phyloP scores from a whole-genome alignment of 2,888 invertebrate genomes.

The Elmis aenea region DNA sequence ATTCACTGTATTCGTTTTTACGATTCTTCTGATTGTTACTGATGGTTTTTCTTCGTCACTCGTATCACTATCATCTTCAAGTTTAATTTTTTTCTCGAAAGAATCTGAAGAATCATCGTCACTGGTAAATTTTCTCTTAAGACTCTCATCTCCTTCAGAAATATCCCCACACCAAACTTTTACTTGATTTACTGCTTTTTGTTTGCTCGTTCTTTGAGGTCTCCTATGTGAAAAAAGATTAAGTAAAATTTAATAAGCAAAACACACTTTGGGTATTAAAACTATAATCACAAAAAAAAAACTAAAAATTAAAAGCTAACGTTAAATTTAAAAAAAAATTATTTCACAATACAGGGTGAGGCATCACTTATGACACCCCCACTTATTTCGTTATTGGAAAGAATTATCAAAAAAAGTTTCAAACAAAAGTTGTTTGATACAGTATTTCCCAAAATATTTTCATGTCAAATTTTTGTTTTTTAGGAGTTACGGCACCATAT shows the following conservation, averaged over 20 bases:
- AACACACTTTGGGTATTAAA: neutral
- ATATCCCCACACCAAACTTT: conserved; percentile 78
- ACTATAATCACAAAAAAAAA: too few species aligned
- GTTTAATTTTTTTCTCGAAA: conserved; percentile 42
- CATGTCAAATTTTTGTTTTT: too few species aligned
- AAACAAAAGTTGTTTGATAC: too few species aligned
- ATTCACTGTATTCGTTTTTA: conserved; percentile 23
- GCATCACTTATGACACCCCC: too few species aligned
- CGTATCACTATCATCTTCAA: conserved; percentile 37
- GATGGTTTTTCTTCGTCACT: conserved; percentile 26
- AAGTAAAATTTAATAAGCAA: neutral
- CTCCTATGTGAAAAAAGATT: conserved; percentile 51
- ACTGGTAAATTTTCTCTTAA: conserved; percentile 26
- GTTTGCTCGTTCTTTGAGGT: conserved; percentile 72
- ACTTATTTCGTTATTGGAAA: too few species aligned
- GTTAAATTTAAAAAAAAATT: conserved; percentile 10
- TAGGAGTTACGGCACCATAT: too few species aligned
- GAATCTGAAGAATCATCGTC: conserved; percentile 35
- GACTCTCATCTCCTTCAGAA: conserved; percentile 49
- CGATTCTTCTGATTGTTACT: conserved; percentile 21
- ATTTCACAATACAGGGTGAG: too few species aligned
- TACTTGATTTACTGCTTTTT: conserved; percentile 75
- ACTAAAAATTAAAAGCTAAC: conserved; percentile 4
- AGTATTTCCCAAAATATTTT: too few species aligned
- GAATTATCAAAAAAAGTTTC: too few species aligned